These are phyloP conservation scores for Iphiclides podalirius DNA, from an alignment of 2,888 invertebrate genomes.

Conservation along the genomic window DNA sequence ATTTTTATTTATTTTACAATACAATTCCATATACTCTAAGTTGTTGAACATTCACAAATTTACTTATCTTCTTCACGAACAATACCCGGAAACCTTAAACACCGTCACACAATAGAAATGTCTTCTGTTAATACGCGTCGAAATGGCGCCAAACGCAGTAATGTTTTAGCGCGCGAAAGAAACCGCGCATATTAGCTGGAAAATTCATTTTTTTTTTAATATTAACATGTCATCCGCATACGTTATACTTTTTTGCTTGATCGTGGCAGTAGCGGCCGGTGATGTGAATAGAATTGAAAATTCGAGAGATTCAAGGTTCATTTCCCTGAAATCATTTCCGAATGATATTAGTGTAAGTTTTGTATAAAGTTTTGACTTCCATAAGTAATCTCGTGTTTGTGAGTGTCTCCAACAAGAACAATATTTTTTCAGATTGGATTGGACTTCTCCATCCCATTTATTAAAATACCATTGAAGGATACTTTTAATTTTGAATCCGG, in stretches of 20 bases:
- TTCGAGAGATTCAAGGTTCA: conserved; percentile 57
- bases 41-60: conserved; percentile 29
- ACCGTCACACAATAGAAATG: conserved; percentile 44
- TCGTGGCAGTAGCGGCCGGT: conserved; percentile 36
- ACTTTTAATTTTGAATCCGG: conserved; percentile 58
- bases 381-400: no score
- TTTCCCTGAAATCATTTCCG: conserved; percentile 78
- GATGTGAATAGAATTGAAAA: conserved; percentile 32
- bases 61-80: conserved; percentile 41
- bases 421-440: conserved; percentile 80
- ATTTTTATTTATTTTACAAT: no score
- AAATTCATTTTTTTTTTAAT: conserved; percentile 30
- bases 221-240: conserved; percentile 30
- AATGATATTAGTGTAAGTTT: conserved; percentile 79
- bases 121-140: conserved; percentile 47
- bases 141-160: conserved; percentile 46
- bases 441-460: conserved; percentile 83
- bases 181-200: conserved; percentile 41
- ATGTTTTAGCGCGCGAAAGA: conserved; percentile 41
- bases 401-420: no score
- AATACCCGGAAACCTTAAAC: conserved; percentile 58
- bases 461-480: conserved; percentile 82
- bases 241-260: conserved; percentile 34
- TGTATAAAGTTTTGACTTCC: background rate
- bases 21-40: conserved; percentile 32